Conservation (phyloP, 2,888 invertebrate genomes). For the Pasiphila rectangulata region DNA sequence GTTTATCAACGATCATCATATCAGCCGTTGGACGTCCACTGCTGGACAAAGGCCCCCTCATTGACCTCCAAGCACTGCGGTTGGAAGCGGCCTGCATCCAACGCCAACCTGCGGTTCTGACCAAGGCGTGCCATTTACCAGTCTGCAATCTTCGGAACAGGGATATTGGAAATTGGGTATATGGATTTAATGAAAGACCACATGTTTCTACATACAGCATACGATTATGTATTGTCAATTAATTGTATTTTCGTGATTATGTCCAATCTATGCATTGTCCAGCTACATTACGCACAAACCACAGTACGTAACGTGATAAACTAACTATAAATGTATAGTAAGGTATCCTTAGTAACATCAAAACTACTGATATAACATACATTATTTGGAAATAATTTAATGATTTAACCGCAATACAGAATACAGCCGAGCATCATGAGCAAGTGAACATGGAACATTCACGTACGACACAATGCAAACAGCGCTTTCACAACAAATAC, state of each 20-base stretch:
- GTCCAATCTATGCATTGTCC: conserved; percentile 20
- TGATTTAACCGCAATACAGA: conserved; percentile 20
- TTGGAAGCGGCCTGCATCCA: too few species aligned
- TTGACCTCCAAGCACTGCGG: too few species aligned
- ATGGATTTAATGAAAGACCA: conserved; percentile 29
- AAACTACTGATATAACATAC: conserved; percentile 13
- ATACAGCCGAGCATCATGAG: conserved; percentile 28
- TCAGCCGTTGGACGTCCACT: too few species aligned
- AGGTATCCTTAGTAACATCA: background rate
- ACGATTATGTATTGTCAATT: conserved; percentile 74
- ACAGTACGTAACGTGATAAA: conserved; percentile 11
- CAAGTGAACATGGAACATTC: conserved; percentile 25
- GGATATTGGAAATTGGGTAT: background rate
- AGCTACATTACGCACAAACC: conserved; percentile 16
- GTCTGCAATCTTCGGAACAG: too few species aligned
- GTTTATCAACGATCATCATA: too few species aligned
- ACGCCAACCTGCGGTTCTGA: too few species aligned
- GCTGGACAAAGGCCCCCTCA: too few species aligned
- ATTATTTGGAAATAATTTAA: conserved; percentile 22
- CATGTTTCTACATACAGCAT: conserved; percentile 59
- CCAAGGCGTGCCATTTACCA: too few species aligned
- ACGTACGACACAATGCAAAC: conserved; percentile 30
- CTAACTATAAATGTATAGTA: background rate
- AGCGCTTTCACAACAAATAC: conserved; percentile 31
- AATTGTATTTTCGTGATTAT: conserved; percentile 43